Percentiles rank a stretch among this genome's conserved stretches.
Conservation (phyloP, 2,888 invertebrate genomes). For the Pristionchus arcanus region DNA sequence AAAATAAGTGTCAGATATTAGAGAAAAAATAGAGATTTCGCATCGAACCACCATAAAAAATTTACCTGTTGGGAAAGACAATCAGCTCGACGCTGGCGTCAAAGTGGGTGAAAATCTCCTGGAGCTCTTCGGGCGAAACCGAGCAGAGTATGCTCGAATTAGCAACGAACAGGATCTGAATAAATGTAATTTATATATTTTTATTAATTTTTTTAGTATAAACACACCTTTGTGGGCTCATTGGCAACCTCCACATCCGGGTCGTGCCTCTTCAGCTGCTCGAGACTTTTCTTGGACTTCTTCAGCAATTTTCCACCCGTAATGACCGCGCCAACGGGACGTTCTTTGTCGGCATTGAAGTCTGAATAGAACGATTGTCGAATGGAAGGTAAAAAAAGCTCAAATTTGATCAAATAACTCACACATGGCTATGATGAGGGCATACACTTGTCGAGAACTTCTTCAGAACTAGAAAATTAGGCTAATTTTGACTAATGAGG, state of each 20-base stretch:
- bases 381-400: neutral
- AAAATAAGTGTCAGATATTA: neutral
- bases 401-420: neutral
- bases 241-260: conserved; percentile 64
- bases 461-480: neutral
- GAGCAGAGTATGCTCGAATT: conserved; percentile 73
- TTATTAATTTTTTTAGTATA: neutral
- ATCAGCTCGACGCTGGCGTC: conserved; percentile 63
- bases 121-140: conserved; percentile 70
- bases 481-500: neutral
- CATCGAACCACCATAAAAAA: neutral
- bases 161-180: conserved; percentile 69
- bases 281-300: conserved; percentile 64
- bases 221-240: conserved; percentile 64
- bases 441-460: neutral
- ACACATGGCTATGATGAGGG: conserved; percentile 11
- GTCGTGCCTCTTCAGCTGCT: conserved; percentile 67
- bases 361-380: conserved; percentile 57
- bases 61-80: conserved; percentile 68
- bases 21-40: neutral
- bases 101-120: conserved; percentile 64
- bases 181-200: neutral
- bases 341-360: conserved; percentile 65
- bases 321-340: conserved; percentile 61
- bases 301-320: conserved; percentile 65